These are phyloP conservation scores for Podargus strigoides DNA, from an alignment of 2,797 vertebrate genomes.

Conservation along the genomic window DNA sequence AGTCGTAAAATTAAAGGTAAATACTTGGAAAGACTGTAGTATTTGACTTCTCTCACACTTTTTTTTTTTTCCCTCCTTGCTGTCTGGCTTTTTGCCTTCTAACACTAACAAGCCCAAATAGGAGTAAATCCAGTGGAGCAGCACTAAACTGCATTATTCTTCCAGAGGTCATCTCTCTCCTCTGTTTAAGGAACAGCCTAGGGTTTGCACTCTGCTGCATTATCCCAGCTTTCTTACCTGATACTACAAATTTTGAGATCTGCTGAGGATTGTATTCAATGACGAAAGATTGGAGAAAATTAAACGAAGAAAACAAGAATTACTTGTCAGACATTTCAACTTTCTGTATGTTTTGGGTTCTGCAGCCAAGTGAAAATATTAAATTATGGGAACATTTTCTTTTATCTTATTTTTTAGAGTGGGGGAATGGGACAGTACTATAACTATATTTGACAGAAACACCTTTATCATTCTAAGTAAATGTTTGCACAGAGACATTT, in stretches of 20 bases:
- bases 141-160: conserved; percentile 13
- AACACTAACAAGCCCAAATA: not conserved
- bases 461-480: not conserved
- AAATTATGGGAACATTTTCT: not conserved
- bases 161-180: not conserved
- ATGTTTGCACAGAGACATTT: not conserved
- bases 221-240: conserved; percentile 23
- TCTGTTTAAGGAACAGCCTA: not conserved
- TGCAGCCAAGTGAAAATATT: not conserved
- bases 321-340: not conserved
- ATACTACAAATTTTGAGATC: not conserved
- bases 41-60: not conserved
- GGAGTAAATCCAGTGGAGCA: conserved; percentile 22
- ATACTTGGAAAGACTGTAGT: too few relatives aligned
- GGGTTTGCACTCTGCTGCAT: not conserved
- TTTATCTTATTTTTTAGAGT: not conserved
- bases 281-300: not conserved
- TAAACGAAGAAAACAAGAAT: not conserved
- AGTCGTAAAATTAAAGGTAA: not conserved
- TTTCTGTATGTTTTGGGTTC: not conserved
- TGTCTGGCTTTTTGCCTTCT: conserved; percentile 1
- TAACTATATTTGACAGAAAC: not conserved
- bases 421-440: not conserved
- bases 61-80: not conserved
- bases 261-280: conserved; percentile 1